Evolutionary conservation across 2,113 vertebrate genomes (phyloP).

Genomic region (human): DNA sequence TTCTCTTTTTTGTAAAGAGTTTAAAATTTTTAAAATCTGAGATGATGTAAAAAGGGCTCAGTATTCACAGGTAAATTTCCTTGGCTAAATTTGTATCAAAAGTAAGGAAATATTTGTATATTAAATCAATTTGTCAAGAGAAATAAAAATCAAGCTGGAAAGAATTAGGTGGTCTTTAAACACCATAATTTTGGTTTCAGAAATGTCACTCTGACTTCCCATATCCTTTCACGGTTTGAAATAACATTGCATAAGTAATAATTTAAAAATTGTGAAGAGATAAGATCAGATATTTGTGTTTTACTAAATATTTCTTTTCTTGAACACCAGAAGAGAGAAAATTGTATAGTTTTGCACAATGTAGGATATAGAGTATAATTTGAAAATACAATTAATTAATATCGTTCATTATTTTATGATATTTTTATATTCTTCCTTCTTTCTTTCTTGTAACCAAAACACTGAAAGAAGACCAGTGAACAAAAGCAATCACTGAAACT

Average conservation of each 20-base stretch:
- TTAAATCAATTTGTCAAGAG: not conserved
- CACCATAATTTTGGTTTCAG: not conserved
- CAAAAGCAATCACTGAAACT: not conserved
- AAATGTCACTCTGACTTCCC: conserved; percentile 10
- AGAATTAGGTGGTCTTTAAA: not conserved
- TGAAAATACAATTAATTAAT: not conserved
- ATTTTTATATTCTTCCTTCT: not conserved
- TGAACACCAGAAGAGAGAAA: not conserved
- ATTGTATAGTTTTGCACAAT: not conserved
- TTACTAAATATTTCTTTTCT: not conserved
- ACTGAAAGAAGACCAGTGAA: not conserved
- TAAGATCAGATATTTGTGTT: not conserved
- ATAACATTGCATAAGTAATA: not conserved
- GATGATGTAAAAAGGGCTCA: not conserved
- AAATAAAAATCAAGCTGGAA: conserved; percentile 12
- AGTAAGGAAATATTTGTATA: not conserved
- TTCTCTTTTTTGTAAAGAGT: not conserved
- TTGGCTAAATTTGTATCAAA: not conserved
- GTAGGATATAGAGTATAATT: not conserved
- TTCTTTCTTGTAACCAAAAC: not conserved
- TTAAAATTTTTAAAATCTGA: not conserved
- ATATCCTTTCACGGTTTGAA: conserved; percentile 13
- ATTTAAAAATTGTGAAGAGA: not conserved
- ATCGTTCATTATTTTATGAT: not conserved
- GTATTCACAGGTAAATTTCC: not conserved